Base-by-base conservation (phyloP, 1,140 invertebrate genomes). In the Drosophila arawakana region DNA sequence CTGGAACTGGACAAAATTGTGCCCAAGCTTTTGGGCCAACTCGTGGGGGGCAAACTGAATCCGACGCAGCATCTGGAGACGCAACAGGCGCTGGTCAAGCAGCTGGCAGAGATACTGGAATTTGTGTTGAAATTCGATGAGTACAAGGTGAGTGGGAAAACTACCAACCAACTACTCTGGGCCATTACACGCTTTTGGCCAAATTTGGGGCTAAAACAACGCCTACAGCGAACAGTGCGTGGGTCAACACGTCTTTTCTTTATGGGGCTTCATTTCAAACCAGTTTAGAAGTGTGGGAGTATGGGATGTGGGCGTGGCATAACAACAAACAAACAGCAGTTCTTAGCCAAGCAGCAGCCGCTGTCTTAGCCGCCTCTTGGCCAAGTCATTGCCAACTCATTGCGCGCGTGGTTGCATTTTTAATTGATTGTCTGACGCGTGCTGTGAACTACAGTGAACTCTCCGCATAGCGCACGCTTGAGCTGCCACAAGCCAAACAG, bases 81-180 rank as follows among this genome's bases (percentile, higher is more conserved):
- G 44, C 97, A 98, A 92, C 98, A 99, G 92, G 97, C 98, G 0
- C 93, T 98, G 49, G 97, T 98, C 73, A 98, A 98, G 92, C 98
- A 98, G 93, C 96, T 99, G 93, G 97, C 97, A 10, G 96, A 98
- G 93, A 97, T 98, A 82, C 93, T 98, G 62, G 97, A 98, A 93
- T 99, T 98, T 92, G 97, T 98, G 13, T 94, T 98, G 25, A 98
- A 98, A 93, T 99, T 99, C 93, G 98, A 98, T 93, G 97, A 98
- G 93, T 95, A 97, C 85, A 99, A 98, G 94, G 96, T 97, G 93
- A 93, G 93, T 78, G 54, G 63, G 62, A 34, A 21, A 55, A 35
- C 30, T 18, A 39, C 35, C 37, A 18, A 37, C 8, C 34, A 60
- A 61, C 25, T 37, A 47, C 13, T 49, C 47, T 49, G 60, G 65